phyloP scores from a whole-genome alignment of 2,113 vertebrate genomes.

The Eira barbara region DNA sequence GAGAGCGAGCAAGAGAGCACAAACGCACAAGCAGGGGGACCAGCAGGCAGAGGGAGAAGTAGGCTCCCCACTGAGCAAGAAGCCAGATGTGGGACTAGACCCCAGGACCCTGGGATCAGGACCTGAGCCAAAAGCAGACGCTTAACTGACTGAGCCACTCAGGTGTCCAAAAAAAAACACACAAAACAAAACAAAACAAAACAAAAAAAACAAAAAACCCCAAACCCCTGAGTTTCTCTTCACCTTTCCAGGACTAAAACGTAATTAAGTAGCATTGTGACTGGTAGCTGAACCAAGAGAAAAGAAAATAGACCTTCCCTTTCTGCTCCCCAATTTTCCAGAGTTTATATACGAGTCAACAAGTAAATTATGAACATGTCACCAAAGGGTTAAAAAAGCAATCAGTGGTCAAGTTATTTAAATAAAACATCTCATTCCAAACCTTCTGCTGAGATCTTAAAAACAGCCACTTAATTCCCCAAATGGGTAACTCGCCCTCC shows the following conservation, averaged over 20 bases:
- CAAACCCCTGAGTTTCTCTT: not conserved
- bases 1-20: too few relatives aligned
- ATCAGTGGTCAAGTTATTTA: not conserved
- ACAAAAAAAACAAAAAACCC: not conserved
- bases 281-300: not conserved
- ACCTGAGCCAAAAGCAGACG: too few relatives aligned
- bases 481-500: not conserved
- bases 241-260: not conserved
- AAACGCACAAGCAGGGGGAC: too few relatives aligned
- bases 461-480: not conserved
- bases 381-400: not conserved
- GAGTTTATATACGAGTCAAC: not conserved
- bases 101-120: too few relatives aligned
- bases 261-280: not conserved
- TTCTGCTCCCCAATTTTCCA: not conserved
- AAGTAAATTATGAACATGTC: not conserved
- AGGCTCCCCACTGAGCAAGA: too few relatives aligned
- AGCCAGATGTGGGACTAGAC: too few relatives aligned
- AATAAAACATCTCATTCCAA: conserved; percentile 32
- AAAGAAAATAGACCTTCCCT: not conserved
- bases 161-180: too few relatives aligned
- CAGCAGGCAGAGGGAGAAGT: too few relatives aligned
- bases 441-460: not conserved
- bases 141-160: too few relatives aligned
- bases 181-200: not conserved